These are phyloP conservation scores for Podargus strigoides DNA, from an alignment of 2,797 vertebrate genomes.

Conservation along the genomic window DNA sequence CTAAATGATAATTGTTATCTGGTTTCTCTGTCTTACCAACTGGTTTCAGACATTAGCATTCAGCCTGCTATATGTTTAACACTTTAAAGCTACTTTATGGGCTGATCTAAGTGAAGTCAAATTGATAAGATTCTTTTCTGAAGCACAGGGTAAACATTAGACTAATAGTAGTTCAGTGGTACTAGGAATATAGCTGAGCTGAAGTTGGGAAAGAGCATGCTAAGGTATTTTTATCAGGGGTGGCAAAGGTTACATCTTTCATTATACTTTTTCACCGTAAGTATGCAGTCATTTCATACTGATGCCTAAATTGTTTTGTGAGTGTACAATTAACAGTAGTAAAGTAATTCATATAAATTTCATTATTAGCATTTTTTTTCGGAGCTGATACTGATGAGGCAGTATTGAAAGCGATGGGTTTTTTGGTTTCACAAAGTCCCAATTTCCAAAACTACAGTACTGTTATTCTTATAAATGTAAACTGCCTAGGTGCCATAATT, in stretches of 20 bases:
- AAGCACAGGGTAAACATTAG: neutral
- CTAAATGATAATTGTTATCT: constrained; percentile 61
- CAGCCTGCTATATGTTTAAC: constrained; percentile 24
- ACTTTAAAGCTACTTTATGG: constrained; percentile 48
- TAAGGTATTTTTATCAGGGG: neutral
- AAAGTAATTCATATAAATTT: neutral
- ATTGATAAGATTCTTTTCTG: constrained; percentile 5
- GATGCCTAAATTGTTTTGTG: neutral
- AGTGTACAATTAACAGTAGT: neutral
- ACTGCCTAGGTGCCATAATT: neutral
- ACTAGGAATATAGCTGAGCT: neutral
- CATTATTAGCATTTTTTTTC: neutral
- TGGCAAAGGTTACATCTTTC: neutral
- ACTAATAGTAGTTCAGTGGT: neutral
- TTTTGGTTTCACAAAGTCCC: neutral
- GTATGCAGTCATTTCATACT: neutral
- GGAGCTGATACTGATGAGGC: neutral
- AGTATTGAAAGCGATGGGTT: neutral
- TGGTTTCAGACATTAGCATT: constrained; percentile 33
- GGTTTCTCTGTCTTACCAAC: constrained; percentile 24
- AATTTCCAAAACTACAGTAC: neutral
- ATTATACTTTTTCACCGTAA: neutral
- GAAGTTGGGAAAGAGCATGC: neutral
- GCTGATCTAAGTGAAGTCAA: constrained; percentile 10
- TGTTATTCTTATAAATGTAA: neutral